Percentiles rank a stretch among this genome's conserved stretches.
These are phyloP conservation scores for Catharus minimus DNA, from an alignment of 2,113 vertebrate genomes.

Conservation along the genomic window DNA sequence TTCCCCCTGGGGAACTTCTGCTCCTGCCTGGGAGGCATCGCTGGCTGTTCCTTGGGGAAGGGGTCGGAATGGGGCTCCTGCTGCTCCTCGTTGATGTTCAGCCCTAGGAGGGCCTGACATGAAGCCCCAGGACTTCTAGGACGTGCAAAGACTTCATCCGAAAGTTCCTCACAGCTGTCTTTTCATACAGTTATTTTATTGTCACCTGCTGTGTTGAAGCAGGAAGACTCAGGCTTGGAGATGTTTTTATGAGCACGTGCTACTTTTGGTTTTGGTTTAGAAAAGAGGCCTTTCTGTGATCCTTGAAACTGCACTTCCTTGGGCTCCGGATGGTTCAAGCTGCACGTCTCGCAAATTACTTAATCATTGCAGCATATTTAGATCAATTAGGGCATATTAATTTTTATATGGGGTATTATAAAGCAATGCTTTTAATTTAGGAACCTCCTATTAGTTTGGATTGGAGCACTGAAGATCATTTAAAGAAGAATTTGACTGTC, in stretches of 20 bases:
- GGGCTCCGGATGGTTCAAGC: neutral
- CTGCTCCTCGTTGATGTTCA: accelerated
- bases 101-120: accelerated
- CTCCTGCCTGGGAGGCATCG: accelerated
- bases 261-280: neutral
- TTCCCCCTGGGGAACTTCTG: neutral
- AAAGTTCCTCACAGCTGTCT: accelerated
- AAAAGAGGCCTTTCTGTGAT: neutral
- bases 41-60: neutral
- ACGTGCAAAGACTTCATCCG: accelerated
- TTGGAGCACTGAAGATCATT: neutral
- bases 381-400: neutral
- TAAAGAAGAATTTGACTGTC: neutral
- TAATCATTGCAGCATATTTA: neutral
- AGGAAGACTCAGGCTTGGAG: neutral
- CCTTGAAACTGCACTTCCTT: neutral
- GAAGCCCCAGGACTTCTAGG: neutral
- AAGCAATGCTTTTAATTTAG: neutral
- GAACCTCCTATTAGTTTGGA: neutral
- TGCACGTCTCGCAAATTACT: neutral
- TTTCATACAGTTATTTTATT: neutral
- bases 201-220: neutral
- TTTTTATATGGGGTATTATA: neutral
- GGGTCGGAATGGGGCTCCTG: neutral
- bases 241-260: neutral